These are phyloP conservation scores for Pipistrellus pipistrellus DNA, from an alignment of 2,797 vertebrate genomes.

Conservation along the genomic window DNA sequence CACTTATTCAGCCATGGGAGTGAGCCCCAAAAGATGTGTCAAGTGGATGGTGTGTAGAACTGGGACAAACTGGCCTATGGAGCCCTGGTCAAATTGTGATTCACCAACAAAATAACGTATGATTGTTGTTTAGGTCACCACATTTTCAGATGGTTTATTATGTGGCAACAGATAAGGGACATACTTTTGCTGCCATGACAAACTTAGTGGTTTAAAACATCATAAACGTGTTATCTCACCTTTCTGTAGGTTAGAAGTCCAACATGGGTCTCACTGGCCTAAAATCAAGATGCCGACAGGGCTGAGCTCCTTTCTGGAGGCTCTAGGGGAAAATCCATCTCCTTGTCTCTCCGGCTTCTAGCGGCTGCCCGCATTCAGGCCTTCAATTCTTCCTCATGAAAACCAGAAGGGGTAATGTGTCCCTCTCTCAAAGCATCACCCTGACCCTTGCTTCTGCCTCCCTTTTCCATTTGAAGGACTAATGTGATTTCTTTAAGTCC, in stretches of 20 bases:
- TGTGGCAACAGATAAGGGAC: background rate
- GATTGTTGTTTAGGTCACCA: background rate
- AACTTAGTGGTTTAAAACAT: background rate
- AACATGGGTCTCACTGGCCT: background rate
- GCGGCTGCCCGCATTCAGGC: background rate
- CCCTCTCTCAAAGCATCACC: background rate
- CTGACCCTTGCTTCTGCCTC: background rate
- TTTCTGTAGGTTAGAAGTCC: background rate
- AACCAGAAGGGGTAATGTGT: background rate
- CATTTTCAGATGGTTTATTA: conserved; percentile 5
- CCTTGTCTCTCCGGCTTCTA: background rate
- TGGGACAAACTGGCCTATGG: background rate
- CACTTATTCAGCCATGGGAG: background rate
- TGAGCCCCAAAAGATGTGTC: background rate
- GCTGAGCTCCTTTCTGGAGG: background rate
- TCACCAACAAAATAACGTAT: background rate
- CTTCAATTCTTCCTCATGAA: background rate
- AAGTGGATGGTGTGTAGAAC: background rate
- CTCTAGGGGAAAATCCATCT: background rate
- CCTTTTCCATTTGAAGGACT: background rate
- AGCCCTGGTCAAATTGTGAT: background rate
- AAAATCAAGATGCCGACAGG: background rate
- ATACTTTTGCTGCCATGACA: background rate
- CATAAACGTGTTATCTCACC: background rate
- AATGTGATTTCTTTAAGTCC: background rate